phyloP scores from a whole-genome alignment of 2,113 vertebrate genomes.

The Pardalotus punctatus region DNA sequence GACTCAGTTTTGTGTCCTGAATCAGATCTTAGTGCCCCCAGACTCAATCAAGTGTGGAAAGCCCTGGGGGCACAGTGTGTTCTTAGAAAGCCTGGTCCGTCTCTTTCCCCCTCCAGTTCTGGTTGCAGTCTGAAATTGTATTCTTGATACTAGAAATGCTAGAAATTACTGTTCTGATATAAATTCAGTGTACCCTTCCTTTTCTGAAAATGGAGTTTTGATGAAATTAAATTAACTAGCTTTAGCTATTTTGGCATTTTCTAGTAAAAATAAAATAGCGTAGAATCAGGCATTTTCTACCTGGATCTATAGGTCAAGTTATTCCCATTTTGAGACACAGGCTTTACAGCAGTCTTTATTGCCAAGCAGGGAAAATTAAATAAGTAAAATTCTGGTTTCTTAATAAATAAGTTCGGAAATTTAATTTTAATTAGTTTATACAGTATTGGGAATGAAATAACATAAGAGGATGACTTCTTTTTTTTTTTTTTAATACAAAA shows the following conservation, averaged over 20 bases:
- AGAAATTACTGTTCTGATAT: not conserved
- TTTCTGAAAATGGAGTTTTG: not conserved
- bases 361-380: not conserved
- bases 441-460: not conserved
- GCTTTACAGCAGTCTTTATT: not conserved
- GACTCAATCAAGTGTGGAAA: not conserved
- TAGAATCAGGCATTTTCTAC: not conserved
- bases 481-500: not conserved
- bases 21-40: not conserved
- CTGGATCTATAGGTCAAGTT: not conserved
- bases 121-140: not conserved
- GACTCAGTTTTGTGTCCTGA: not conserved
- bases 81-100: not conserved
- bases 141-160: not conserved
- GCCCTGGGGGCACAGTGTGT: accelerated
- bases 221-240: not conserved
- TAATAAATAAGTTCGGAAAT: not conserved
- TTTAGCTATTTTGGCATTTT: not conserved
- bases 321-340: not conserved
- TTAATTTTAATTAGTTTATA: not conserved
- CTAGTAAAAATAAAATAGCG: not conserved
- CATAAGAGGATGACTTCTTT: not conserved
- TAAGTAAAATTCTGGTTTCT: not conserved
- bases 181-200: not conserved
- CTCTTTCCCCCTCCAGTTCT: not conserved